Base-by-base conservation (phyloP, 2,888 invertebrate genomes). In the Leucophenga maculata region DNA sequence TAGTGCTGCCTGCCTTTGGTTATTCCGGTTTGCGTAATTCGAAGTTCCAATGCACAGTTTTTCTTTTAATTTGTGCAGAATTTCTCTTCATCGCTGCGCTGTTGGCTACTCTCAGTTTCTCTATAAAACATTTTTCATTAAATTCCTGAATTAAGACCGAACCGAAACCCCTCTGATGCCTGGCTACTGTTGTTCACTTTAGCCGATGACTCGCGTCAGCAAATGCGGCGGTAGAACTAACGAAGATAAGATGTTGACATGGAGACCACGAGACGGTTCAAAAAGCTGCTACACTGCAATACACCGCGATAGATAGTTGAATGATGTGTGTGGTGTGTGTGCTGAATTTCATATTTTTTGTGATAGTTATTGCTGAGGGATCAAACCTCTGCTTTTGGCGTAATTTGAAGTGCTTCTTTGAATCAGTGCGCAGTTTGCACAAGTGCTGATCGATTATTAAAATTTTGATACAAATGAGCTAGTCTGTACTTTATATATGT, bases 81-180 rank as follows among this genome's bases (percentile, higher is more conserved):
- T 59, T 59, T 59, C 59, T 59, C 32, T 59, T 77, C 76, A 72
- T 72, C 67, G 26, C 18, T 14, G 22, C 26, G 22, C 55, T 46
- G 16, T 22, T 31, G n/a, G 52, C 39, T 32, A 16, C 52, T 65
- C 14, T 48, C 32, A 32, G 31, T 50, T 31, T 79, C 80, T 80
- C 79, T 76, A 77, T 81, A 79, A 77, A 82, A 77, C 81, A 83
- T 84, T 83, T 83, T 84, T 84, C 81, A 83, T 82, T 82, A 84
- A 83, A 82, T 82, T 82, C 82, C 81, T 78, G 82, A 82, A 81
- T 80, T 83, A 81, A 82, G 39, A 39, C 39, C 39, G 39, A 39
- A 39, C 8, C 39, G 39, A 39, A 39, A 65, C 59, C 50, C 57
- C 70, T 69, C 2, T 67, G 72, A 1, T 71, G 69, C 3, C 72